Evolutionary conservation across 1,140 invertebrate genomes (phyloP), one percentile per base, ranked within the genome.

Genomic region (Acromyrmex echinatior): DNA sequence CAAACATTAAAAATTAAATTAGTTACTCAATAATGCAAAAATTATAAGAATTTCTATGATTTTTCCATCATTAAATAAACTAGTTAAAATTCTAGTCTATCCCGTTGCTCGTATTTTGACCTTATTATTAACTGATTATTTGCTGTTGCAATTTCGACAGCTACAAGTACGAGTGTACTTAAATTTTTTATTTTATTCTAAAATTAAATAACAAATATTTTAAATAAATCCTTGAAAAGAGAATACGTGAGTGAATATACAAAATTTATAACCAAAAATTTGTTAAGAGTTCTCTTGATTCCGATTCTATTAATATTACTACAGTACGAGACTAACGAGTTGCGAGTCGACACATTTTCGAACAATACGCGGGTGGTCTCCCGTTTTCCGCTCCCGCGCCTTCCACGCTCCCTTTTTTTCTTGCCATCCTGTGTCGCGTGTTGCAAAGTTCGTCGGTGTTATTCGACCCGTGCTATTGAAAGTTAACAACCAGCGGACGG

Each of bases 401-500:
- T 28, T 66, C 51, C 10, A n/a, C 3, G 31, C 31, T 53, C 7
- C n/a, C 25, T 18, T 74, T 84, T 49, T 56, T 76, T 21, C 12
- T 49, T n/a, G n/a, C 28, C 14, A 25, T 25, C 39, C 25, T 18
- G 6, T 82, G 49, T 82, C 53, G 68, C 53, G 66, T 82, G 25
- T 82, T 82, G 80, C 68, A 74, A 82, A 82, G 53, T 82, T 74
- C 39, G 28, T 45, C 56, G 39, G 5, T 84, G 70, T 62, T 76
- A 76, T 76, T 84, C 80, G 70, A 84, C 25, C 39, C 51, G n/a
- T n/a, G 39, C 58, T 28, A 84, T 84, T 84, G 53, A 84, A 84
- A 84, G 39, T 84, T 60, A 56, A 84, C 68, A 82, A 74, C 18
- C 35, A 45, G 18, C n/a, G 58, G 25, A 14, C 56, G 25, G 63